phyloP scores from a whole-genome alignment of 37 sponge, comb jelly and placozoan species.

The Eunapius fragilis region DNA sequence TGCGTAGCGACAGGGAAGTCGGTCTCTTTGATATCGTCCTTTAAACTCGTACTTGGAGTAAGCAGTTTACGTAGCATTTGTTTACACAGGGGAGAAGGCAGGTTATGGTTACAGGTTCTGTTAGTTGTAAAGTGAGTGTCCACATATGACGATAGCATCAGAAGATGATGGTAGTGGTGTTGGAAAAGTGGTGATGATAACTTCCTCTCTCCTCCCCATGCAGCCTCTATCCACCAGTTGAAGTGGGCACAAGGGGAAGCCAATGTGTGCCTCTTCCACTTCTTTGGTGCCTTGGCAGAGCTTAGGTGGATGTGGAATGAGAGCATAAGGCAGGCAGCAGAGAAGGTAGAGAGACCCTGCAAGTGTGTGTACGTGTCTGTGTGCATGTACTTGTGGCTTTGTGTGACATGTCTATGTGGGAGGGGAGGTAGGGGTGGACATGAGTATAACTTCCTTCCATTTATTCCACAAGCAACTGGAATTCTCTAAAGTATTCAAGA shows the following conservation, averaged over 20 bases:
- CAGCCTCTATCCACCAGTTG: constrained; percentile 38
- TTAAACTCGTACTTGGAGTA: too few species aligned
- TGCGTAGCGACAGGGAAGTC: too few species aligned
- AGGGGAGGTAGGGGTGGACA: neutral
- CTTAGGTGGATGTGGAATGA: constrained; percentile 47
- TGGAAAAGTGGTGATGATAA: too few species aligned
- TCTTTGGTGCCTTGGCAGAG: constrained; percentile 54
- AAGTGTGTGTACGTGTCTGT: neutral
- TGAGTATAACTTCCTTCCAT: neutral
- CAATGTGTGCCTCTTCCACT: constrained; percentile 9
- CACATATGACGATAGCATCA: too few species aligned
- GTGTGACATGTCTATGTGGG: neutral
- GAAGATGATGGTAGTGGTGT: too few species aligned
- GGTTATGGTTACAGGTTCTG: too few species aligned
- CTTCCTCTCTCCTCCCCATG: neutral
- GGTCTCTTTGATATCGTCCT: too few species aligned
- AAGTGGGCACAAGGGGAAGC: constrained; percentile 45
- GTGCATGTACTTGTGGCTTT: neutral
- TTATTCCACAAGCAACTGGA: constrained; percentile 4
- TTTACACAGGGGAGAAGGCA: neutral
- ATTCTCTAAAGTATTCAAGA: constrained; percentile 27
- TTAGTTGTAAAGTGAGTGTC: too few species aligned
- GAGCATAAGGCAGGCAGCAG: neutral
- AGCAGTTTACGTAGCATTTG: neutral
- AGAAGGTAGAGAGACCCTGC: constrained; percentile 4